Conservation (phyloP, 2,888 invertebrate species). For the Zele albiditarsus region DNA sequence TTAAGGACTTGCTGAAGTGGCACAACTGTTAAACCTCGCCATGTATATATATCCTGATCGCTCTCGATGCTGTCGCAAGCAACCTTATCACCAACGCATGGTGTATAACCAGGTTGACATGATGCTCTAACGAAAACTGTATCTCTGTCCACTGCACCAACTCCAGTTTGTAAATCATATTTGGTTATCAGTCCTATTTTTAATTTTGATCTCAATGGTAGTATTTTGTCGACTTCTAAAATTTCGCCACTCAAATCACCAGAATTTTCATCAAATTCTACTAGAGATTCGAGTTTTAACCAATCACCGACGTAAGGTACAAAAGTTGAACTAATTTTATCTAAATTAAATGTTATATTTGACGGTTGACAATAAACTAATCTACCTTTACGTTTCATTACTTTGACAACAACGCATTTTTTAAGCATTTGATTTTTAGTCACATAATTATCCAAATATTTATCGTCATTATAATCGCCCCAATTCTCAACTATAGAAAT, state of each 20-base stretch:
- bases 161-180: conserved; percentile 65
- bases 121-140: conserved; percentile 78
- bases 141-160: conserved; percentile 77
- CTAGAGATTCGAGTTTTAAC: conserved; percentile 78
- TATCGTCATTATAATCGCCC: conserved; percentile 63
- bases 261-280: conserved; percentile 77
- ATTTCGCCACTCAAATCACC: conserved; percentile 75
- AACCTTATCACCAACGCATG: conserved; percentile 78
- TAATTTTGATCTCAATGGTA: conserved; percentile 77
- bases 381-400: conserved; percentile 70
- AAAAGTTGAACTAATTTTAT: conserved; percentile 78
- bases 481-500: conserved; percentile 73
- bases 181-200: conserved; percentile 74
- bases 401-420: conserved; percentile 71
- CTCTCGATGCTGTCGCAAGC: conserved; percentile 83
- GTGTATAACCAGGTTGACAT: conserved; percentile 75
- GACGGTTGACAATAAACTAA: conserved; percentile 74
- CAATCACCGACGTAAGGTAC: conserved; percentile 83
- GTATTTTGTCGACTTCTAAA: conserved; percentile 77
- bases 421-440: conserved; percentile 64
- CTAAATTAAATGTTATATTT: conserved; percentile 77
- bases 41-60: conserved; percentile 76
- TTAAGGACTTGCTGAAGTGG: conserved; percentile 57
- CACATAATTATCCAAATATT: conserved; percentile 66
- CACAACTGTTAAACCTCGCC: conserved; percentile 77